Evolutionary conservation across 1,140 invertebrate genomes (phyloP).

Genomic region (Cherax quadricarinatus): DNA sequence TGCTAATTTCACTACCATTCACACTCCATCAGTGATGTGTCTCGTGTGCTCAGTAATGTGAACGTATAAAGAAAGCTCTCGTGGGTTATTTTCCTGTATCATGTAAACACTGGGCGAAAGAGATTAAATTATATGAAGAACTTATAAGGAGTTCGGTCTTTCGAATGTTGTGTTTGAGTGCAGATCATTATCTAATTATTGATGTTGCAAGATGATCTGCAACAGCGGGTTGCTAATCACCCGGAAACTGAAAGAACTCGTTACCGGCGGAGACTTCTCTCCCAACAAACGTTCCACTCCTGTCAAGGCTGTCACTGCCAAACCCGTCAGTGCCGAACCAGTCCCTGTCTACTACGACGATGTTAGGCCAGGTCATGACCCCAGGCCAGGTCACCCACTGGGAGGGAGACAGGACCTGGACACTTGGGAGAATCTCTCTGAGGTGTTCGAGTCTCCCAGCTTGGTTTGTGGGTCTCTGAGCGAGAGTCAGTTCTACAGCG

Average conservation of each 20-base stretch:
- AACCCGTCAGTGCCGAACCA: slow-evolving; percentile 56
- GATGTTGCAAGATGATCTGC: slow-evolving; percentile 70
- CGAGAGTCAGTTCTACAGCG: background rate
- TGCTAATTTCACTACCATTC: background rate
- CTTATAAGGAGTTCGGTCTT: background rate
- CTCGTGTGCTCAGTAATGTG: background rate
- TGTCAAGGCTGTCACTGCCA: slow-evolving; percentile 42
- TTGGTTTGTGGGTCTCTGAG: slow-evolving; percentile 38
- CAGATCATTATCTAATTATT: background rate
- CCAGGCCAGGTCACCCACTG: background rate
- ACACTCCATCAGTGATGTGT: background rate
- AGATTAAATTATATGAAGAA: too few species aligned
- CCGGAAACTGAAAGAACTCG: slow-evolving; percentile 71
- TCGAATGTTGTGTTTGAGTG: background rate
- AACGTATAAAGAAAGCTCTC: background rate
- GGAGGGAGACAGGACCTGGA: background rate
- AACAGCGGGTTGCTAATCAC: slow-evolving; percentile 72
- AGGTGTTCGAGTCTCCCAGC: slow-evolving; percentile 33
- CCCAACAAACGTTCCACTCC: slow-evolving; percentile 47
- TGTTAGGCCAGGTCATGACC: background rate
- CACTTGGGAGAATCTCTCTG: slow-evolving; percentile 1
- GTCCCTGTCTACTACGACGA: slow-evolving; percentile 3
- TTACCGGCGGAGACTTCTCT: slow-evolving; percentile 54
- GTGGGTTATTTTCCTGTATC: too few species aligned
- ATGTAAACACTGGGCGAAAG: too few species aligned